Base-by-base conservation (phyloP, 2,888 invertebrate genomes). In the Gonocerus acuteangulatus region DNA sequence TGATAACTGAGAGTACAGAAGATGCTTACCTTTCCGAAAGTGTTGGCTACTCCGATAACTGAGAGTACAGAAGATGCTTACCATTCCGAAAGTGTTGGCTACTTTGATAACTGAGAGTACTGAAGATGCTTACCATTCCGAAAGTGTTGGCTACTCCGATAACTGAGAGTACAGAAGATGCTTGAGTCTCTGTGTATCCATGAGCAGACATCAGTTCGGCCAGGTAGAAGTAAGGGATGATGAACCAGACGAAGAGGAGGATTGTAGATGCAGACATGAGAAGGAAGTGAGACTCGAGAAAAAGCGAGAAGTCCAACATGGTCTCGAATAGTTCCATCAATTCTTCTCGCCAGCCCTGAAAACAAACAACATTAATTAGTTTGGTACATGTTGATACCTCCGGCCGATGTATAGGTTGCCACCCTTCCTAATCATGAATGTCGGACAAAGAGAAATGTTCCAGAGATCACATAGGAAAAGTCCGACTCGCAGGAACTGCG, bases 201-300 rank as follows among this genome's bases (percentile, higher is more conserved):
- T 82, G 78, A 9, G 82, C 80, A 34, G 81, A 80, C 77, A 91
- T 85, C 73, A 89, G 85, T 71, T 95, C 93, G 59, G 89, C 87
- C 65, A 95, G 79, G 75, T 93, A 95, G 73, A 95, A 89, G 76
- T 96, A 96, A 13, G 95, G 94, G 62, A 95, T 89, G 71, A 96
- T 95, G 75, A 89, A 90, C 89, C 93, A 94, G 70, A 87, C 84
- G 76, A 95, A 95, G 56, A 95, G 80, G 58, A 94, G 79, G 69
- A 93, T 84, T 67, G 93, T 94, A 58, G 93, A 89, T 15, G 92
- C 71, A 60, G 89, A 89, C 71, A 94, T 82, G 48, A 89, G 78
- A 66, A 88, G 78, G 74, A 90, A 92, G 68, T 89, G 87, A 61
- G 82, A 75, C 71, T 86, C 84, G 71, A 84, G 77, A 73, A 91